phyloP scores from a whole-genome alignment of 2,113 vertebrate genomes.

The Smithornis capensis region DNA sequence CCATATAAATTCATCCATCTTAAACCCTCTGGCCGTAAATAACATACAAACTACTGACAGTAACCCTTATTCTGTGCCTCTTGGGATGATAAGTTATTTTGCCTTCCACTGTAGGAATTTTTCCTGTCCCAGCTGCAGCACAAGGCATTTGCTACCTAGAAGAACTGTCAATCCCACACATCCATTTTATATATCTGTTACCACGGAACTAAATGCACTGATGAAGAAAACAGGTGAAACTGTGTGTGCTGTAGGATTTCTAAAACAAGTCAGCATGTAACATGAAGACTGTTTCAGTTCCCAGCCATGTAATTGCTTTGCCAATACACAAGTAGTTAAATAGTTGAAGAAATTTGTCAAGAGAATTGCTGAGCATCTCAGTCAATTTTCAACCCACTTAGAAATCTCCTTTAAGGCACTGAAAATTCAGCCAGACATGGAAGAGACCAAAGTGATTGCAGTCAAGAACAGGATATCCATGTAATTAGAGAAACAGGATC shows the following conservation, averaged over 20 bases:
- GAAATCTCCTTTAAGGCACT: background rate
- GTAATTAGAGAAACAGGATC: background rate
- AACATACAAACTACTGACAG: background rate
- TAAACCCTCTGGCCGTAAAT: background rate
- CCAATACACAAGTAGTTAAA: conserved; percentile 44
- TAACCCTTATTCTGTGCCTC: background rate
- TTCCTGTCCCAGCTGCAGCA: background rate
- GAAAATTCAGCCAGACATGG: conserved; percentile 8
- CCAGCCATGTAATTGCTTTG: conserved; percentile 41
- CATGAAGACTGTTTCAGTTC: conserved; percentile 24
- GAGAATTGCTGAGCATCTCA: conserved; percentile 40
- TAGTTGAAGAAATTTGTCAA: conserved; percentile 49
- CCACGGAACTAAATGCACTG: background rate
- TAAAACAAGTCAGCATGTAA: conserved; percentile 36
- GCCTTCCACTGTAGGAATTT: background rate
- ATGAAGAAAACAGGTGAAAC: conserved; percentile 57
- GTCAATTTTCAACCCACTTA: conserved; percentile 30
- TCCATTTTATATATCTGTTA: background rate
- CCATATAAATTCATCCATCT: background rate
- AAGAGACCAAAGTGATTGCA: background rate
- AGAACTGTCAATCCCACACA: conserved; percentile 11
- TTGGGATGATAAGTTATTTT: background rate
- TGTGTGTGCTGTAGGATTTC: background rate
- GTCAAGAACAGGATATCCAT: background rate
- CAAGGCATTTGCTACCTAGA: conserved; percentile 42